Evolutionary conservation across 2,113 vertebrate species (phyloP), one percentile per base, ranked within the genome.

Genomic region (Dipodomys stephensi): DNA sequence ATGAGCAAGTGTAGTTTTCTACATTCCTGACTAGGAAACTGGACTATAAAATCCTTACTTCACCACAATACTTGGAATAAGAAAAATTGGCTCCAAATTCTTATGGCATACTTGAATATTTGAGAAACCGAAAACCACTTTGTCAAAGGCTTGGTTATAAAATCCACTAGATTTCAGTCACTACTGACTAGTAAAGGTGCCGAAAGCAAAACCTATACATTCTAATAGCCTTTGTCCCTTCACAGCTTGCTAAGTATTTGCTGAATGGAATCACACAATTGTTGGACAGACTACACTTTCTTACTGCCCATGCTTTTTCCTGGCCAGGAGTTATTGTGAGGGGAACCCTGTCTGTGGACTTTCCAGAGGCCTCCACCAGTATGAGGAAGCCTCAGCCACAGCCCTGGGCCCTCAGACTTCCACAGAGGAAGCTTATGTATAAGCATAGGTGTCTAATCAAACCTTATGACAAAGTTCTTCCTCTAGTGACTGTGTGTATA

Each of bases 1-100:
- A 80, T 3, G 22, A 93, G 13, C 65, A 86, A 85, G 81, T 57
- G 19, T 1, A 76, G 25, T 25, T 65, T 4, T 71, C 65, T 90
- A 25, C 53, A 92, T 93, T 93, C 35, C 53, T 91, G 57, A 69
- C 60, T 44, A 49, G 64, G 30, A 49, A 95, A 83, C 5, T 12
- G 64, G 18, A 39, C 35, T 89, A 79, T 39, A 60, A 90, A 93
- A 67, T 23, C 76, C 73, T 84, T 71, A 79, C 60, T 30, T 90
- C 73, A 77, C n/a, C 30, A 39, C 44, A 88, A 71, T 44, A 89
- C 25, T 73, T 27, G 22, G 68, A 62, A 87, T 30, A 60, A 49
- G 19, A 71, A 69, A 67, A 78, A 60, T n/a, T 15, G 83, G 65
- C 72, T 88, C 46, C 74, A 77, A 65, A 76, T 88, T 87, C 27